Base-by-base conservation (phyloP, 2,797 vertebrate species). In the Antennarius maculatus region DNA sequence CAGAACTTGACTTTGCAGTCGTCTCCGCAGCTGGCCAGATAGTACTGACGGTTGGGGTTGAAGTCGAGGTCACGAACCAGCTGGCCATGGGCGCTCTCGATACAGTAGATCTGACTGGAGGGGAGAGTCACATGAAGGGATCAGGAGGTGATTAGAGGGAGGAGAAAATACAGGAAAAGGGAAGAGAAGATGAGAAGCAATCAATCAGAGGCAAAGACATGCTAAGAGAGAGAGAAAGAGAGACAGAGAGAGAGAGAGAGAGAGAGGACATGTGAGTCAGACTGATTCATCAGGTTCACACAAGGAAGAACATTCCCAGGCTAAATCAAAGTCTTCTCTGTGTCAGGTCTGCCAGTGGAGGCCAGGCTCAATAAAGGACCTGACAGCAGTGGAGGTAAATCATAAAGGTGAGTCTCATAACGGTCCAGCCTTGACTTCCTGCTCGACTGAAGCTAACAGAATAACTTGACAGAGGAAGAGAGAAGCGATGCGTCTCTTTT, bases 1-100 rank as follows among this genome's bases (percentile, higher is more conserved):
- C 97, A 99, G 93, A 99, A 99, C 90, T 97, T 98, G 91, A 98
- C 97, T 93, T 95, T 98, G 93, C 97, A 99, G 95, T 99, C 97
- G 41, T 99, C 97, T 50, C 97, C 97, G 0, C 97, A 99, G 95
- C 96, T 99, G 76, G 97, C 95, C 80, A 99, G 87, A 91, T 96
- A 99, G 92, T 99, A 99, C 84, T 99, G 97, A 65, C 96, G 97
- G 92, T 99, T 99, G 70, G 97, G 97, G 92, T 99, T 99, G 87
- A 99, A 98, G 91, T 99, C 97, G 54, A 99, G 93, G 94, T 99
- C 97, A 58, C 97, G 94, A 75, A 98, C 97, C 93, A 99, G 94
- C 93, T 98, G 97, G 79, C 97, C 95, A 0, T 99, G 97, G 63
- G 97, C 96, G n/a, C 94, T 98, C 89, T 98, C 97, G 34, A 99